Percentiles rank a stretch among this genome's conserved stretches.
These are phyloP conservation scores for Ectropis crepuscularia DNA, from an alignment of 2,888 invertebrate genomes.

Conservation along the genomic window DNA sequence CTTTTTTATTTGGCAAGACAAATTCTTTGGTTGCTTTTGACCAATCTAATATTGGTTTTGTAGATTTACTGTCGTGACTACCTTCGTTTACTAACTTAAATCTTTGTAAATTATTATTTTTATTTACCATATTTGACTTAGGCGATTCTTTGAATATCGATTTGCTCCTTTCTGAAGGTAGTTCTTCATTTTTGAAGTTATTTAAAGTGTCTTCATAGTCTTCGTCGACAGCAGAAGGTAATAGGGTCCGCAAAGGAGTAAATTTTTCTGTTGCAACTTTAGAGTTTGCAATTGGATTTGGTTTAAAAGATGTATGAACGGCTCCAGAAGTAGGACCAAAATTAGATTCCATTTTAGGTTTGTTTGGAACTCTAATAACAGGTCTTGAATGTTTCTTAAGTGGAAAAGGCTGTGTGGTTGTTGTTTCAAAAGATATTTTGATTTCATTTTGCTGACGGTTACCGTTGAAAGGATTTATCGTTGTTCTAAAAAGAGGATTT, in stretches of 20 bases:
- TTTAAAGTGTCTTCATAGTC: constrained; percentile 27
- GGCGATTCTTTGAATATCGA: constrained; percentile 9
- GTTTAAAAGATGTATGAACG: constrained; percentile 9
- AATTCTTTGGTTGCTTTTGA: constrained; percentile 49
- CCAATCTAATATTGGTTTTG: constrained; percentile 29
- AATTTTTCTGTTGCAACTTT: constrained; percentile 34
- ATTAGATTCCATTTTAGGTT: neutral
- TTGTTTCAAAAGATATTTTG: constrained; percentile 51
- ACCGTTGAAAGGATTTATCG: constrained; percentile 38
- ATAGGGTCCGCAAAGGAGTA: constrained; percentile 23
- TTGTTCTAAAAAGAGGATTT: constrained; percentile 38
- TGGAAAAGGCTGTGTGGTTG: constrained; percentile 37
- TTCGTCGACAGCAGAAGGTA: constrained; percentile 20
- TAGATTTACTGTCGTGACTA: neutral
- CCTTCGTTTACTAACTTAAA: constrained; percentile 7
- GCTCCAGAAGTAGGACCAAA: constrained; percentile 1
- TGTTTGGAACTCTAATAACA: constrained; percentile 9
- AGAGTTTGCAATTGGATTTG: constrained; percentile 9
- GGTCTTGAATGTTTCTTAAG: constrained; percentile 6
- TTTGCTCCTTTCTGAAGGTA: constrained; percentile 10
- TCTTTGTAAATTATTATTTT: constrained; percentile 10
- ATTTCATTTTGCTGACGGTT: constrained; percentile 43
- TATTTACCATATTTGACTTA: constrained; percentile 5
- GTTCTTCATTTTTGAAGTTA: constrained; percentile 7
- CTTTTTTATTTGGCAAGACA: constrained; percentile 56